Conservation (phyloP, 2,113 vertebrate genomes). For the Megaceryle maxima region DNA sequence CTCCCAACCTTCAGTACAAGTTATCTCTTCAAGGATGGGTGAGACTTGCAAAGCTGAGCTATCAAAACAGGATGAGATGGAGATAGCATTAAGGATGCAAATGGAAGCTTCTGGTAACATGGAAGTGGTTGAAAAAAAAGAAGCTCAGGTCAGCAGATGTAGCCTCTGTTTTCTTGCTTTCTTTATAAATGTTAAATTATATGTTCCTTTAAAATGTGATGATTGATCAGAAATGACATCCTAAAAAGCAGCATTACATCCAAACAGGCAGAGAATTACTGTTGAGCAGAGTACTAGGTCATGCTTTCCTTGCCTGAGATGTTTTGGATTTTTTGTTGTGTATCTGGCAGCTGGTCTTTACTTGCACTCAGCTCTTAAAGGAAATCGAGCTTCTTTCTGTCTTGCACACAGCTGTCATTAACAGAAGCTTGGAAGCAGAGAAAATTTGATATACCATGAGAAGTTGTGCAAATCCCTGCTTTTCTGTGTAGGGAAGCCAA, state of each 20-base stretch:
- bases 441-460: background rate
- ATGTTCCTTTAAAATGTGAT: background rate
- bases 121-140: background rate
- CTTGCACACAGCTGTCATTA: background rate
- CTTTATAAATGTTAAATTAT: background rate
- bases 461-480: background rate
- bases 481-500: background rate
- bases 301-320: background rate
- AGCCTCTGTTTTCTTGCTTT: background rate
- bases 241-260: background rate
- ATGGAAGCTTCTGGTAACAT: background rate
- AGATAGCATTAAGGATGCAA: background rate
- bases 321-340: background rate
- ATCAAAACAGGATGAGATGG: background rate
- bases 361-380: background rate
- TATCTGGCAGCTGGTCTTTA: background rate
- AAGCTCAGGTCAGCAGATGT: background rate
- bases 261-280: background rate
- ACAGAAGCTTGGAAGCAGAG: background rate
- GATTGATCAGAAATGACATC: background rate
- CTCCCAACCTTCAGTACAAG: background rate
- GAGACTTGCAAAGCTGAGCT: background rate
- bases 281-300: background rate
- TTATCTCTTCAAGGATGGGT: background rate
- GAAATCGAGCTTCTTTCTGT: background rate